Conservation (phyloP, 2,797 vertebrate genomes). For the Discoglossus pictus region DNA sequence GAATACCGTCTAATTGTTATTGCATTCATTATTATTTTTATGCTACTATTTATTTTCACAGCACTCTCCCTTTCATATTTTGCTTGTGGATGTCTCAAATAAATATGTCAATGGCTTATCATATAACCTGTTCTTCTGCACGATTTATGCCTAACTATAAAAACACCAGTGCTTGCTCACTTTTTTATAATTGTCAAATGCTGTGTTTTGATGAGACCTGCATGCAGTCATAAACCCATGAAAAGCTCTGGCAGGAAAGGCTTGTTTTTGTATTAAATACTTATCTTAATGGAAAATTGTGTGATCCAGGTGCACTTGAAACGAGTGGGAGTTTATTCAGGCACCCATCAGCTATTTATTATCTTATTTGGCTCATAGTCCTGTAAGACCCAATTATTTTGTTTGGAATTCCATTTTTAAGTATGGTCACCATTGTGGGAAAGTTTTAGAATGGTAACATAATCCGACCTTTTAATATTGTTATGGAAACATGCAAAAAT, state of each 20-base stretch:
- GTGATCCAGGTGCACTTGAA: slow-evolving; percentile 4
- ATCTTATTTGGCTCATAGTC: not conserved
- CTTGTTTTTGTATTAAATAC: not conserved
- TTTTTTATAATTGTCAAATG: slow-evolving; percentile 12
- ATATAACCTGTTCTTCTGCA: not conserved
- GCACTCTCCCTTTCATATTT: slow-evolving; percentile 3
- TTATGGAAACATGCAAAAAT: no score
- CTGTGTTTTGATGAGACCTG: slow-evolving; percentile 34
- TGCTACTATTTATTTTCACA: slow-evolving; percentile 11
- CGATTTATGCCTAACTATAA: not conserved
- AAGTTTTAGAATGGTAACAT: no score
- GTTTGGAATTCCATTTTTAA: no score
- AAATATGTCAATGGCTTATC: slow-evolving; percentile 6
- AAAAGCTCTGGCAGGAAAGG: slow-evolving; percentile 3
- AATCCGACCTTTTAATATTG: no score
- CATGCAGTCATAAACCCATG: slow-evolving; percentile 19
- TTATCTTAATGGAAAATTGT: not conserved
- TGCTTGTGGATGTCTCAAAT: not conserved
- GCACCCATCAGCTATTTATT: not conserved
- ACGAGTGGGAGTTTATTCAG: not conserved
- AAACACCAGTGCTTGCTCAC: not conserved
- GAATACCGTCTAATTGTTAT: no score
- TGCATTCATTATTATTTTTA: no score
- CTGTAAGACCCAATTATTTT: slow-evolving; percentile 1
- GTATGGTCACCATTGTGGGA: no score